Conservation (phyloP, 1,140 invertebrate species). For the Aphaenogaster ashmeadi region DNA sequence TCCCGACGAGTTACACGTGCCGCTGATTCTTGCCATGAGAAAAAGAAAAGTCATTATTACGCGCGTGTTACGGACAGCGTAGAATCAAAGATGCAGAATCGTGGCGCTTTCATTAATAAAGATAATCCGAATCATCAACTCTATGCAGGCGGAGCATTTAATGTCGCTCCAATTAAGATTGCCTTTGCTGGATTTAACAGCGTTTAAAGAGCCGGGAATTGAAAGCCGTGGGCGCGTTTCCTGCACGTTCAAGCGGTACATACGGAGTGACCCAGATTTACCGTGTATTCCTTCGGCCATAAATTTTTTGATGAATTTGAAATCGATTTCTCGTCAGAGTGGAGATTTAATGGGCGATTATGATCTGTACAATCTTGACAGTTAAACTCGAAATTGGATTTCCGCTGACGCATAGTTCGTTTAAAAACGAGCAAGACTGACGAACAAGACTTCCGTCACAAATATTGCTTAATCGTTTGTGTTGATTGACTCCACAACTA, state of each 20-base stretch:
- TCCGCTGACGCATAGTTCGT: neutral
- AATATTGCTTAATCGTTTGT: constrained; percentile 12
- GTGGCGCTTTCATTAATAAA: constrained; percentile 32
- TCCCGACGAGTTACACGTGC: neutral
- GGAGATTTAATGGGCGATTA: constrained; percentile 27
- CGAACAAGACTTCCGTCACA: neutral
- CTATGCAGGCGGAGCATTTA: constrained; percentile 10
- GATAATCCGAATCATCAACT: constrained; percentile 29
- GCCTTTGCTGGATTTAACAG: constrained; percentile 38
- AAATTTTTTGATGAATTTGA: constrained; percentile 48
- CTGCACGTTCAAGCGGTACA: neutral
- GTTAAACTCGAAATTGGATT: constrained; percentile 22
- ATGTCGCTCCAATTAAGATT: constrained; percentile 48
- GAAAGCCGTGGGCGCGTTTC: constrained; percentile 8
- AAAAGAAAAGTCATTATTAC: neutral
- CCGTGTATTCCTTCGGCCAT: constrained; percentile 13
- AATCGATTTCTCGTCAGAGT: constrained; percentile 22
- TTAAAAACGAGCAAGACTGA: neutral
- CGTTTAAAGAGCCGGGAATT: constrained; percentile 25
- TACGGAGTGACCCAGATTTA: constrained; percentile 41
- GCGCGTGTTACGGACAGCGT: neutral
- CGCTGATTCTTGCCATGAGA: neutral
- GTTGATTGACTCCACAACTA: neutral
- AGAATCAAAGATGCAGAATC: neutral
- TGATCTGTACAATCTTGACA: constrained; percentile 1